Conservation (phyloP, 2,113 vertebrate genomes). For the Holacanthus passer region DNA sequence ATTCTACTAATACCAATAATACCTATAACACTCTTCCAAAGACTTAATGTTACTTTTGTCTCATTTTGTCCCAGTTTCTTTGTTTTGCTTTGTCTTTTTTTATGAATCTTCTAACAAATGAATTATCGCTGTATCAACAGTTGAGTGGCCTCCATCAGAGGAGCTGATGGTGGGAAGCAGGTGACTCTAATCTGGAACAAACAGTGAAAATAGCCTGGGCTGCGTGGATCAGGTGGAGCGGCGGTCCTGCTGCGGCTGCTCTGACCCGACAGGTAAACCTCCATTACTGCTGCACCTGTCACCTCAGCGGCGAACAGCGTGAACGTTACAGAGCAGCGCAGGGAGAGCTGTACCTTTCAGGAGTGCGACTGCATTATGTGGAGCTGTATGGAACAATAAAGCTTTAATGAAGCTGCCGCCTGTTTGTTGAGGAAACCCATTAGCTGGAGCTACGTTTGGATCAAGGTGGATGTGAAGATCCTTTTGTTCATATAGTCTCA, state of each 20-base stretch:
- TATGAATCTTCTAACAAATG: no score
- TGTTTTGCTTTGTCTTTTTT: no score
- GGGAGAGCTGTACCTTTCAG: background rate
- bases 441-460: background rate
- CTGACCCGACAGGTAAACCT: background rate
- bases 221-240: background rate
- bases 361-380: background rate
- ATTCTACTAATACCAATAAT: background rate
- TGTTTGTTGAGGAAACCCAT: no score
- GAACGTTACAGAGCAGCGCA: background rate
- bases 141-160: no score
- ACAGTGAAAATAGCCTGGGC: background rate
- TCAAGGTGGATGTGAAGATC: background rate
- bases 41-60: no score
- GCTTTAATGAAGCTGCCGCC: conserved; percentile 67
- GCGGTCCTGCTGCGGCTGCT: background rate
- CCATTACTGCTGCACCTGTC: conserved; percentile 17
- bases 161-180: no score
- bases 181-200: no score
- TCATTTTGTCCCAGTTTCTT: no score
- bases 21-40: background rate
- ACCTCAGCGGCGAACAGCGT: background rate
- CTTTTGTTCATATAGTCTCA: background rate
- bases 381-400: conserved; percentile 33
- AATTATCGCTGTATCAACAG: no score